These are phyloP conservation scores for Helicolenus hilgendorfi DNA, from an alignment of 2,797 vertebrate species.

Conservation along the genomic window DNA sequence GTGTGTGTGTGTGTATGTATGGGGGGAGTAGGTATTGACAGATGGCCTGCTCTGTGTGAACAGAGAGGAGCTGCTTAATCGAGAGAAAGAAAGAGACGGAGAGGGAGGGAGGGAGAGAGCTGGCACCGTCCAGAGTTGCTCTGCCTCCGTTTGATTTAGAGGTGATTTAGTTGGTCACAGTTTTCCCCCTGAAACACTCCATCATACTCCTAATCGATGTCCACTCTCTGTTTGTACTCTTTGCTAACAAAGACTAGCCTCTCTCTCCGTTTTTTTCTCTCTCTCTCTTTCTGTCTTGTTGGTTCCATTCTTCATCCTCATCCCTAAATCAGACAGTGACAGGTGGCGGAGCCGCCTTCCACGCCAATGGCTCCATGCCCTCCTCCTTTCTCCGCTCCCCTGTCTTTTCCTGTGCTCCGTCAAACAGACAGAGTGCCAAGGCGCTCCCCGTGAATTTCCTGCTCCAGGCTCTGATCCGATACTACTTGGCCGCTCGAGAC, in stretches of 20 bases:
- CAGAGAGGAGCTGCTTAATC: constrained; percentile 66
- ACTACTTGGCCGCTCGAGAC: constrained; percentile 57
- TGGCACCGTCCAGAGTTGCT: constrained; percentile 43
- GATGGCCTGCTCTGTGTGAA: constrained; percentile 84
- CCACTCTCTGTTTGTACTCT: constrained; percentile 30
- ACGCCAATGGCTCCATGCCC: constrained; percentile 36
- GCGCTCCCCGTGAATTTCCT: constrained; percentile 76
- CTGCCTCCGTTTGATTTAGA: constrained; percentile 52
- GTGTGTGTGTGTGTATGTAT: constrained; percentile 7
- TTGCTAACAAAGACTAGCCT: constrained; percentile 19
- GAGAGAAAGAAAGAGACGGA: constrained; percentile 30
- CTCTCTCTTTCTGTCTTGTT: constrained; percentile 1
- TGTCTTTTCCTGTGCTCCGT: constrained; percentile 55
- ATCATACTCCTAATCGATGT: constrained; percentile 64
- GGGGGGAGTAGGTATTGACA: constrained; percentile 74
- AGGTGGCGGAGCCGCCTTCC: constrained; percentile 68
- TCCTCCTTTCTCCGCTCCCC: background rate
- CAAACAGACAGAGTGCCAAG: constrained; percentile 67
- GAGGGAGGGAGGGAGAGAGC: constrained; percentile 7
- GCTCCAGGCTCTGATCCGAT: constrained; percentile 68
- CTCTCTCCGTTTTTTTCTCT: background rate
- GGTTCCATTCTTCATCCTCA: constrained; percentile 41
- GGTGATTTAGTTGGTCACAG: constrained; percentile 64
- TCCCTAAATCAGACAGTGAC: constrained; percentile 75
- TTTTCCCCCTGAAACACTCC: constrained; percentile 46